Evolutionary conservation across 2,797 vertebrate species (phyloP), one percentile per base, ranked within the genome.

Genomic region (Chelidonichthys spinosus): DNA sequence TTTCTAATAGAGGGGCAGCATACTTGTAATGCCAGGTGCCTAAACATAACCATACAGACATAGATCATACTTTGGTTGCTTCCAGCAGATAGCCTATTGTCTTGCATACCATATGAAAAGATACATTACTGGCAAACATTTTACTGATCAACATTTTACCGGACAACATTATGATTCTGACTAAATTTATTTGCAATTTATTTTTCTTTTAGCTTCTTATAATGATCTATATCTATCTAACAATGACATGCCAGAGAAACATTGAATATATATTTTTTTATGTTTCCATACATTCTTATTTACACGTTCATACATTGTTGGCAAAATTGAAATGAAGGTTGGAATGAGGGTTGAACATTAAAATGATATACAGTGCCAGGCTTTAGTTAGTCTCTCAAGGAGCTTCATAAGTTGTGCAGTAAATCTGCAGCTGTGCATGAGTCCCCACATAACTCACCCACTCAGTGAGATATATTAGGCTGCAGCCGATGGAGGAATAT

Each of bases 331-430:
- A 49, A 56, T 25, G 3, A 25, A 18, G 42, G 11, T 25, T 35
- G 9, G 11, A 56, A 32, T 32, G 13, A 58, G 36, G 18, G 42
- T 11, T 64, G 37, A 40, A 63, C 44, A 53, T 63, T 17, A n/a
- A 25, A n/a, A 43, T 66, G 56, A 74, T 37, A 11, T 50, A 50
- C 60, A 50, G 39, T 1, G 6, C 1, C 52, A 55, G 52, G 59
- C 14, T 63, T 74, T 58, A 55, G 52, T 69, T 32, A 33, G 55
- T 59, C 68, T 63, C 53, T 62, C 17, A 62, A 78, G 71, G 71
- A 66, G 63, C 46, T 43, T n/a, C 32, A 46, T 53, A 64, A 74
- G 66, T 62, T 78, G 36, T 53, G 47, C 58, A 68, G 72, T 74
- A 50, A 74, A 67, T 78, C 53, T 76, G 44, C 49, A 59, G 68